A percentile compares a stretch with the other conserved stretches of the same genome.
Conservation (phyloP, 2,797 vertebrate species). For the Pygocentrus nattereri region DNA sequence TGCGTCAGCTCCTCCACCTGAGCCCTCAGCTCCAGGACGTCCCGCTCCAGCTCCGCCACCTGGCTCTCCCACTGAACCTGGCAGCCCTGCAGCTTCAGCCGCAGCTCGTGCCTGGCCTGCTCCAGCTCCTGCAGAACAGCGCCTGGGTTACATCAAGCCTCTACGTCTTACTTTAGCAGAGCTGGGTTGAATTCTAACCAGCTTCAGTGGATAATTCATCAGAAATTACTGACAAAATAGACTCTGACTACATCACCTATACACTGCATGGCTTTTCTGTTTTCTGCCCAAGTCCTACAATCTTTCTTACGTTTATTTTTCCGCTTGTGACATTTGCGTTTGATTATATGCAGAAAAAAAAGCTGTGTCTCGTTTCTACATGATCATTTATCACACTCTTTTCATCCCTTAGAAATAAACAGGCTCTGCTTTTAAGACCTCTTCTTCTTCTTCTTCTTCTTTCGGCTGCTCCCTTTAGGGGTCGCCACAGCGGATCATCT, state of each 20-base stretch:
- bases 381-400: no score
- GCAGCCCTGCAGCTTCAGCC: constrained; percentile 76
- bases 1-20: constrained; percentile 73
- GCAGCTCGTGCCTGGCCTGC: constrained; percentile 78
- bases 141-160: not conserved
- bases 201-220: not conserved
- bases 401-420: no score
- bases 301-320: no score
- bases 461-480: no score
- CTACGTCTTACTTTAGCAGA: not conserved
- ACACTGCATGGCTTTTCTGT: not conserved
- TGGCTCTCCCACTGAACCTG: constrained; percentile 81
- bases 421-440: no score
- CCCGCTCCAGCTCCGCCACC: constrained; percentile 80
- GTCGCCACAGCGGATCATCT: no score
- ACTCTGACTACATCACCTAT: not conserved
- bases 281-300: no score
- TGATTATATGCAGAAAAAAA: no score
- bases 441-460: no score
- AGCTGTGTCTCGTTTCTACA: no score
- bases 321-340: no score
- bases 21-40: constrained; percentile 72
- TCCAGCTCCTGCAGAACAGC: constrained; percentile 74
- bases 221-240: not conserved
- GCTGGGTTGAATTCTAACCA: not conserved